A percentile compares a stretch with the other conserved stretches of the same genome.
Conservation (phyloP, 2,113 vertebrate species). For the Lepus timidus region DNA sequence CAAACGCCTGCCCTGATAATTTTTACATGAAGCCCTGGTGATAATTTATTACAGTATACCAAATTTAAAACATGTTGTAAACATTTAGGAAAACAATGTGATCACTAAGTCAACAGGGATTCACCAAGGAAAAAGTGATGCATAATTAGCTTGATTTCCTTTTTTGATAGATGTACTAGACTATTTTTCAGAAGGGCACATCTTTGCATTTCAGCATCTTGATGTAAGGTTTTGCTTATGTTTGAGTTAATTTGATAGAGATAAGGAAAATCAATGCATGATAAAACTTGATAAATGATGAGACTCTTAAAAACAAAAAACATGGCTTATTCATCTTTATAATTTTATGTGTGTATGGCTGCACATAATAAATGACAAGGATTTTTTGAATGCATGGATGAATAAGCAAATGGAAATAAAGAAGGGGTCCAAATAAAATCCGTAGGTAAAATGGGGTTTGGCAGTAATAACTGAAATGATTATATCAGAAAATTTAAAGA, state of each 20-base stretch:
- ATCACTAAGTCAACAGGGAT: constrained; percentile 3
- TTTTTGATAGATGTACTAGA: constrained; percentile 7
- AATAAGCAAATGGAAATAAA: constrained; percentile 33
- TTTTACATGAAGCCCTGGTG: not conserved
- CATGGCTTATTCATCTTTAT: constrained; percentile 10
- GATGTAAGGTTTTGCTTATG: constrained; percentile 9
- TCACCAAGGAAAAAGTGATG: constrained; percentile 23
- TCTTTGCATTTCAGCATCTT: constrained; percentile 35
- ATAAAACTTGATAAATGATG: not conserved
- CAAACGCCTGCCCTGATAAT: too few relatives aligned
- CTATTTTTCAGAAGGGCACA: not conserved
- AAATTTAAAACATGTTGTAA: constrained; percentile 32
- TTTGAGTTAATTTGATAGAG: not conserved
- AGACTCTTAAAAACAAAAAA: constrained; percentile 29
- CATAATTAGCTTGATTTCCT: not conserved
- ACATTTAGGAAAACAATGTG: constrained; percentile 25
- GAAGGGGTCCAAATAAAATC: not conserved
- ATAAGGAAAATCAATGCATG: too few relatives aligned
- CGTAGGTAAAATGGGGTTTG: not conserved
- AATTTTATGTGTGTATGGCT: not conserved
- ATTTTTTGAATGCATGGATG: constrained; percentile 1
- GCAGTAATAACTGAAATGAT: not conserved
- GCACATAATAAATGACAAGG: not conserved
- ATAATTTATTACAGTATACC: constrained; percentile 28
- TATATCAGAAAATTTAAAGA: not conserved